Conservation (phyloP, 2,797 vertebrate species). For the Salmo trutta region DNA sequence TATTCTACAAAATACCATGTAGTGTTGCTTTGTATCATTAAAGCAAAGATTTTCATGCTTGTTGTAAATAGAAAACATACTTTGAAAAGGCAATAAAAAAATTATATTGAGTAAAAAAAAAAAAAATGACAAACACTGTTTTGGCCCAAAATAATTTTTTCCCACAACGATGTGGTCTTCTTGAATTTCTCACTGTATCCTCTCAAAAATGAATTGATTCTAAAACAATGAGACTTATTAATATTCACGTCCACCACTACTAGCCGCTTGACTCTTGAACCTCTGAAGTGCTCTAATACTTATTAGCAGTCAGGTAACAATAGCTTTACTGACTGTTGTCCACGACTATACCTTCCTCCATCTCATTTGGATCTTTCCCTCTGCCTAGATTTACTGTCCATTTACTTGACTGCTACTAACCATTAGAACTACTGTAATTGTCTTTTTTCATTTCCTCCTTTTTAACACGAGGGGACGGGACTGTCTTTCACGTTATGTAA, state of each 20-base stretch:
- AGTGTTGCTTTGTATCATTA: constrained; percentile 89
- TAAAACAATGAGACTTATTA: constrained; percentile 79
- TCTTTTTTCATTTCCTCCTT: constrained; percentile 79
- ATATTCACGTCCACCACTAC: constrained; percentile 84
- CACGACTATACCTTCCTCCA: constrained; percentile 50
- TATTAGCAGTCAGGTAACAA: constrained; percentile 84
- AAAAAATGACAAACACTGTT: constrained; percentile 71
- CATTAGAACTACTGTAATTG: constrained; percentile 76
- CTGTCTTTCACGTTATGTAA: constrained; percentile 77
- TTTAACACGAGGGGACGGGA: constrained; percentile 79
- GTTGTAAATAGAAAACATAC: constrained; percentile 86
- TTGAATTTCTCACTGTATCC: constrained; percentile 56
- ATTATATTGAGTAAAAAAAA: constrained; percentile 89
- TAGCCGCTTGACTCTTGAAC: constrained; percentile 84
- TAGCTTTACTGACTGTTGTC: constrained; percentile 75
- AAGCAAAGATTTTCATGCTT: constrained; percentile 85
- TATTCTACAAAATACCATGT: constrained; percentile 76
- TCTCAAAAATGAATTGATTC: constrained; percentile 78
- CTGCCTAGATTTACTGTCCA: constrained; percentile 63
- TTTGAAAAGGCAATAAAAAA: constrained; percentile 90
- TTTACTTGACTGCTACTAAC: constrained; percentile 91
- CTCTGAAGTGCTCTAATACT: constrained; percentile 82
- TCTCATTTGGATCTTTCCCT: constrained; percentile 56
- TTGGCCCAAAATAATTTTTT: constrained; percentile 82
- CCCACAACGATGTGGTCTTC: constrained; percentile 63